A percentile compares a stretch with the other conserved stretches of the same genome.
Conservation (phyloP, 2,888 invertebrate genomes). For the Tetanocera ferruginea region DNA sequence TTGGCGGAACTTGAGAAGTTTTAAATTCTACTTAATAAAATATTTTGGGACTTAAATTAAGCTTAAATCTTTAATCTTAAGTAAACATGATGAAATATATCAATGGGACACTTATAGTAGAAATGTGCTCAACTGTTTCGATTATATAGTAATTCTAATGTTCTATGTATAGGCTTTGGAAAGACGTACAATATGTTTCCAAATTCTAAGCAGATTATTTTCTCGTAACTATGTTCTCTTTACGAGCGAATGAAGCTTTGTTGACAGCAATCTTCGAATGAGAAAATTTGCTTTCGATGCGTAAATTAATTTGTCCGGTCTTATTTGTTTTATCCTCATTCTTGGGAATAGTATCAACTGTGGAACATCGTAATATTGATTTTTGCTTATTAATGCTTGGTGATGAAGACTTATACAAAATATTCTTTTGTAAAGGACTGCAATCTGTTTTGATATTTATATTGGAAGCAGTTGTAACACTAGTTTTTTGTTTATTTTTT, state of each 20-base stretch:
- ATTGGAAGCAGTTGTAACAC: conserved; percentile 46
- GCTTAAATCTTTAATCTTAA: no score
- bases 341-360: conserved; percentile 57
- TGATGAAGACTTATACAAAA: conserved; percentile 32
- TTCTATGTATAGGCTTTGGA: no score
- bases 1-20: neutral
- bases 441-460: conserved; percentile 54
- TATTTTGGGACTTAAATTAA: no score
- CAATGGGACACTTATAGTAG: no score
- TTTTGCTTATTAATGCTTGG: conserved; percentile 38
- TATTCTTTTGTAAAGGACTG: conserved; percentile 52
- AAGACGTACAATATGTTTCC: neutral
- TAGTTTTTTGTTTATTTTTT: conserved; percentile 52
- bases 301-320: neutral
- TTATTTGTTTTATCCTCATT: neutral
- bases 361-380: conserved; percentile 65
- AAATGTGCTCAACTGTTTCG: no score
- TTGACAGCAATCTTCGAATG: conserved; percentile 29
- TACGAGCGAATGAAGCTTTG: conserved; percentile 15
- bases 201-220: conserved; percentile 11
- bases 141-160: no score
- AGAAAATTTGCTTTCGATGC: neutral
- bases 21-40: no score
- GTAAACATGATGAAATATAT: no score
- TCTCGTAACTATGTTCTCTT: conserved; percentile 11